These are phyloP conservation scores for Rhagonycha fulva DNA, from an alignment of 2,888 invertebrate genomes.

Conservation along the genomic window DNA sequence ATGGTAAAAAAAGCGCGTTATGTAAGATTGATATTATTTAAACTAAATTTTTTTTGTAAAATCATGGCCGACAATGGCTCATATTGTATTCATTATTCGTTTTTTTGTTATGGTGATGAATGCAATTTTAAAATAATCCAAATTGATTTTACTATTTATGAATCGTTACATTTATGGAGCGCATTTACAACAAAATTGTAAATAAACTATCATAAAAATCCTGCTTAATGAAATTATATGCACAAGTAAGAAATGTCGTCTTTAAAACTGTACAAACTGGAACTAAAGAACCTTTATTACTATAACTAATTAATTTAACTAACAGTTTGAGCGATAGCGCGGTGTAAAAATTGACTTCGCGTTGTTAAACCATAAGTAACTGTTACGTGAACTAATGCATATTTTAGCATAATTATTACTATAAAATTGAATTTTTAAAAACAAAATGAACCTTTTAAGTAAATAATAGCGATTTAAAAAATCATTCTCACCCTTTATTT, in stretches of 20 bases:
- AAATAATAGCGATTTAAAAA: slow-evolving; percentile 29
- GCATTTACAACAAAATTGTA: neutral
- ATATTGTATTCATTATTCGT: slow-evolving; percentile 13
- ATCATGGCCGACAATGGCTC: slow-evolving; percentile 16
- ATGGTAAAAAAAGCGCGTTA: neutral
- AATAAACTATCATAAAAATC: neutral
- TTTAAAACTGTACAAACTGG: neutral
- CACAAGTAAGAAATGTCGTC: neutral
- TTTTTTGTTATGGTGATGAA: neutral
- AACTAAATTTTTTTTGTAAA: slow-evolving; percentile 16
- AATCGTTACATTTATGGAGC: neutral
- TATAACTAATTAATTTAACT: neutral
- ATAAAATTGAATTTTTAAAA: slow-evolving; percentile 5
- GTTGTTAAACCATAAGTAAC: neutral
- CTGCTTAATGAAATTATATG: neutral
- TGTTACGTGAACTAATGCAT: neutral
- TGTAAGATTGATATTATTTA: slow-evolving; percentile 3
- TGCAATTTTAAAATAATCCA: neutral
- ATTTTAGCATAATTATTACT: neutral
- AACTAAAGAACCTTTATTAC: neutral
- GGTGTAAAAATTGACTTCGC: neutral
- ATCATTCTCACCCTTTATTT: slow-evolving; percentile 42
- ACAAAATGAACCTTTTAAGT: slow-evolving; percentile 20
- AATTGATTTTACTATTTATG: neutral
- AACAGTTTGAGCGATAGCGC: neutral